Evolutionary conservation across 2,797 vertebrate species (phyloP).

Genomic region (Columba guinea): DNA sequence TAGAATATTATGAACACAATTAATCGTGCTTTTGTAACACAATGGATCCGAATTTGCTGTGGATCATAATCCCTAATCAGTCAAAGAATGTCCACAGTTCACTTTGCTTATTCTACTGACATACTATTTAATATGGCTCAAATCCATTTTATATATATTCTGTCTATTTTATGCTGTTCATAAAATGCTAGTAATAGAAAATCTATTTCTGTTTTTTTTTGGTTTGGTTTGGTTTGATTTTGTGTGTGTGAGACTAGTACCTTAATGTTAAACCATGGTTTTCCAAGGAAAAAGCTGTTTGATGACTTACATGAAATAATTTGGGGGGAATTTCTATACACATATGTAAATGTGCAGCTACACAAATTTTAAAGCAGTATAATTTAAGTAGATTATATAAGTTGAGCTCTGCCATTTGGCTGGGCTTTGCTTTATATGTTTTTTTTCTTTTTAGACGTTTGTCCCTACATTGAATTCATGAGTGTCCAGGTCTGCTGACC

Average conservation of each 20-base stretch:
- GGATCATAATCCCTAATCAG: slow-evolving; percentile 6
- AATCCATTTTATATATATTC: neutral
- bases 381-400: neutral
- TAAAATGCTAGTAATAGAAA: slow-evolving; percentile 51
- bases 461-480: neutral
- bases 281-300: neutral
- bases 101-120: slow-evolving; percentile 30
- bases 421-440: neutral
- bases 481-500: neutral
- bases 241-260: neutral
- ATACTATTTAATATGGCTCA: slow-evolving; percentile 18
- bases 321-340: neutral
- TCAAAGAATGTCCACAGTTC: slow-evolving; percentile 32
- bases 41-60: slow-evolving; percentile 33
- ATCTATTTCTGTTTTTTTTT: neutral
- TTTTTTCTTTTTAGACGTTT: neutral
- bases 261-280: neutral
- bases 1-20: slow-evolving; percentile 2
- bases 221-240: too few relatives aligned
- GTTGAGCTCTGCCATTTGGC: neutral
- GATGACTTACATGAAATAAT: neutral
- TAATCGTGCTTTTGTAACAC: slow-evolving; percentile 50
- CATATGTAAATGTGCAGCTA: neutral
- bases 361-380: neutral
- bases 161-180: slow-evolving; percentile 18